Evolutionary conservation across 2,888 invertebrate species (phyloP), one percentile per base, ranked within the genome.

Genomic region (Megastigmus dorsalis): DNA sequence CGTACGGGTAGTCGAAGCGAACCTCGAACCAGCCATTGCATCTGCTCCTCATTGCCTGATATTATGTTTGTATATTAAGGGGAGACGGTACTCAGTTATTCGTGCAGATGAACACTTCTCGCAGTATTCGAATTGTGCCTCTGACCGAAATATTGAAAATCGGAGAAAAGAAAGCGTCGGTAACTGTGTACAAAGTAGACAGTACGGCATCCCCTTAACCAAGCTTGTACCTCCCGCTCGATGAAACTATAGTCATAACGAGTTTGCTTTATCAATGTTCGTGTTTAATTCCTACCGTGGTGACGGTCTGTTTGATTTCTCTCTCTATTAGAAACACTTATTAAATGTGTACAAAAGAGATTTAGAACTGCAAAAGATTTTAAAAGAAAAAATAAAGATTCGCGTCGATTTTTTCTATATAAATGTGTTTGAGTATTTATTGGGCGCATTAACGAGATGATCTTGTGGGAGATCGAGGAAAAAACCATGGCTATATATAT

Each of bases 401-500:
- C 54, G 54, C 54, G 54, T 6, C 10, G 6, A 23, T 1, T 50
- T 26, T 50, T 26, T 50, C 26, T 50, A 13, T 26, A 23, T 26
- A 7, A 3, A 26, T 54, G 28, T 52, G 20, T 38, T 33, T 57
- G 9, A 13, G 13, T 38, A 33, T 1, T 4, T 20, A n/a, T 50
- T 50, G n/a, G n/a, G n/a, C n/a, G 2, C 13, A 38, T 54, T 43
- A n/a, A 43, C 55, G 45, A 18, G 36, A 57, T 15, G 13, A 60
- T 30, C 3, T n/a, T 52, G 41, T 36, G 36, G 41, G 13, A 62
- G 26, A 57, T 65, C 57, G 65, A 72, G 63, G 41, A 66, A 72
- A 70, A 71, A 77, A 52, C 62, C 38, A 45, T 71, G 43, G 10
- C 54, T 70, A 60, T 70, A 50, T 74, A 45, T 77, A 63, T 71